Evolutionary conservation across 2,797 vertebrate species (phyloP), one percentile per base, ranked within the genome.

Genomic region (Sebastes trivittatus): DNA sequence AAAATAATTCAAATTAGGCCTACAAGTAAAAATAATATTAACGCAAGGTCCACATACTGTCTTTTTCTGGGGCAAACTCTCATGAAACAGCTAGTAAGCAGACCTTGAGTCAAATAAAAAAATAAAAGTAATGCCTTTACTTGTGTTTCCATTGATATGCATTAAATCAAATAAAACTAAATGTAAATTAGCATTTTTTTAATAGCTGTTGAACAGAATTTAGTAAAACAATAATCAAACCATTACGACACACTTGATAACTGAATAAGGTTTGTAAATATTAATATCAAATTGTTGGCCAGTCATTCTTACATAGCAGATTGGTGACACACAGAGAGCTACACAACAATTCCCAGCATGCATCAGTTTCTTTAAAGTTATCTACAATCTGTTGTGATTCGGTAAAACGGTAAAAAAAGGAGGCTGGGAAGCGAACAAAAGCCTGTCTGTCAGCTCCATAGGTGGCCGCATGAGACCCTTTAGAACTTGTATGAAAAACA

Each of bases 401-500:
- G 6, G 25, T 25, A 6, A 55, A 74, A 64, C 65, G 25, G 25
- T 25, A 13, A 36, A 67, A 70, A 58, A 38, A 16, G 10, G 22
- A 63, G 22, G 22, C 66, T 75, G 84, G 74, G 59, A 81, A 71
- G 27, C 52, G 70, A 68, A 75, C 86, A 88, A 86, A 87, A 62
- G 34, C 63, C 36, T 29, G 76, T 68, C 78, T 67, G 72, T 74
- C 73, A 38, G 79, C 85, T 20, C 83, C 68, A 60, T n/a, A 86
- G 82, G 84, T 72, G 89, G 89, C 75, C 88, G 52, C 78, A n/a
- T 0, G 62, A 75, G 85, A 75, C 72, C 76, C 80, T 88, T 3
- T 2, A 85, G 75, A 92, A 83, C 80, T 10, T 2, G 59, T 3
- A 83, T 86, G 84, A 86, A 89, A 93, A 92, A 91, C 89, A 92